A percentile compares a stretch with the other conserved stretches of the same genome.
These are phyloP conservation scores for Elachura formosa DNA, from an alignment of 2,113 vertebrate genomes.

Conservation along the genomic window DNA sequence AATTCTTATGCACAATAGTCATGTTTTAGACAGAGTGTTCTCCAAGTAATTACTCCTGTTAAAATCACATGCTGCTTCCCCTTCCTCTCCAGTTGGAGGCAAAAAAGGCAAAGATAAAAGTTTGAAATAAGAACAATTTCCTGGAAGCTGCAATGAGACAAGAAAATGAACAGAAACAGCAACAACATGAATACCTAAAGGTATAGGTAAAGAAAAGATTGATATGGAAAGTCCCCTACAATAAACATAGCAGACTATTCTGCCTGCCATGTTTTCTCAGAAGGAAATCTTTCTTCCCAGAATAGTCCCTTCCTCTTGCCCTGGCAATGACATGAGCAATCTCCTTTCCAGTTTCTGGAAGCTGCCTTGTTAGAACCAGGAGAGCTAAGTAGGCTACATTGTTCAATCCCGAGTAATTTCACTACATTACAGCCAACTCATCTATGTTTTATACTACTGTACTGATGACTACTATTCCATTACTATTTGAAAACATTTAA, in stretches of 20 bases:
- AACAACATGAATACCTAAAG: neutral
- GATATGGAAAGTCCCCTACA: neutral
- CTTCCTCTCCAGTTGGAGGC: neutral
- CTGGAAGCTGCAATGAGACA: neutral
- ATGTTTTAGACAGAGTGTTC: neutral
- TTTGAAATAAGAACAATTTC: neutral
- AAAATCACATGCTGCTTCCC: neutral
- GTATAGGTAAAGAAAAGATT: neutral
- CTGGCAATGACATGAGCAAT: neutral
- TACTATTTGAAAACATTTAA: neutral
- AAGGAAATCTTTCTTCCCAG: neutral
- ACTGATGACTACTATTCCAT: neutral
- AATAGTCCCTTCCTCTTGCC: neutral
- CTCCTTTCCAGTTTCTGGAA: neutral
- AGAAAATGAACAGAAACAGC: neutral
- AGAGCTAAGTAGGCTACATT: neutral
- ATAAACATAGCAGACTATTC: neutral
- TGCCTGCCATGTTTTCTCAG: neutral
- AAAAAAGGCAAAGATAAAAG: neutral
- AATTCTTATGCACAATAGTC: neutral
- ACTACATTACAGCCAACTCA: neutral
- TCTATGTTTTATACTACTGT: neutral
- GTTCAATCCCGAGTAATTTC: neutral
- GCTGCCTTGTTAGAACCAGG: neutral
- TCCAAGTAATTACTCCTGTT: neutral